These are phyloP conservation scores for Melanotaenia pygmaea DNA, from an alignment of 2,797 vertebrate species.

Conservation along the genomic window DNA sequence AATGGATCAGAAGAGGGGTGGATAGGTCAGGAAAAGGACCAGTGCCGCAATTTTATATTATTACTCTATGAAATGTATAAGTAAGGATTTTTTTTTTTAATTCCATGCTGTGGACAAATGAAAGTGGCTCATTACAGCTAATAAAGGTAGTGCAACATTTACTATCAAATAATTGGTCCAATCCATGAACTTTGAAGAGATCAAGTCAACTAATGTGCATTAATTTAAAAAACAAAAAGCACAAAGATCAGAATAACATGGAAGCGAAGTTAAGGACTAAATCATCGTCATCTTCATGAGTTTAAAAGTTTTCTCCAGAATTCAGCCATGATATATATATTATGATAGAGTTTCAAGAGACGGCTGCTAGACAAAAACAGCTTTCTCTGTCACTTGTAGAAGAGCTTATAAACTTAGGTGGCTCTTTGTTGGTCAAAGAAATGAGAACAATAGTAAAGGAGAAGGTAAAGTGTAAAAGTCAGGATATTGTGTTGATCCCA, in stretches of 20 bases:
- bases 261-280: neutral
- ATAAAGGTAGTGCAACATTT: slow-evolving; percentile 15
- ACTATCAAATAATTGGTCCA: neutral
- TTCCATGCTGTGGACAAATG: neutral
- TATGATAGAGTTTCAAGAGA: neutral
- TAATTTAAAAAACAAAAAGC: neutral
- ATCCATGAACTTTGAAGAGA: accelerated
- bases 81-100: slow-evolving; percentile 11
- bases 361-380: too few relatives aligned
- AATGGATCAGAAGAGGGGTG: slow-evolving; percentile 38
- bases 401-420: too few relatives aligned
- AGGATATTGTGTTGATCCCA: too few relatives aligned
- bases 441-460: too few relatives aligned
- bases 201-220: accelerated
- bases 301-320: neutral
- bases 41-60: neutral
- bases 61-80: neutral
- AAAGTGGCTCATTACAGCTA: slow-evolving; percentile 10
- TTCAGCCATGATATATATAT: neutral
- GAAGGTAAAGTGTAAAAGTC: too few relatives aligned
- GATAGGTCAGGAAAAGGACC: neutral
- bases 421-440: neutral
- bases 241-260: neutral
- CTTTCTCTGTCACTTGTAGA: neutral
- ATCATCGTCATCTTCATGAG: neutral